phyloP scores from a whole-genome alignment of 92 coral and sea anemone genomes.

The Zoanthus sociatus region DNA sequence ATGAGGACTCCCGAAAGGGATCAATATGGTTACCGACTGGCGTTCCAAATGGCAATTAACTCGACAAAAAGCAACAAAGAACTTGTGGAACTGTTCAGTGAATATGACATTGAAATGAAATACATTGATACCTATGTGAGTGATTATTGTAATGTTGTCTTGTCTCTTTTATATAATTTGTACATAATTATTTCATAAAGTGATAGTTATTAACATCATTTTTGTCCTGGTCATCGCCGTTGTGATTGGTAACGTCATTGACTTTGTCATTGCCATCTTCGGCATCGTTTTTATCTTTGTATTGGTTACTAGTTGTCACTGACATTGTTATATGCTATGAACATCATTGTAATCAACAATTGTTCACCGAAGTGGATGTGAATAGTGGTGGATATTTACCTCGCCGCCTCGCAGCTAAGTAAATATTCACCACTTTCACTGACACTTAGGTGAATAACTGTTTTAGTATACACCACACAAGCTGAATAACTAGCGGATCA shows the following conservation, averaged over 20 bases:
- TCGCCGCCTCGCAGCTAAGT: too few relatives aligned
- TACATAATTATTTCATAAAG: too few relatives aligned
- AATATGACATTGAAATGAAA: constrained; percentile 38
- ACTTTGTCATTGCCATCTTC: neutral
- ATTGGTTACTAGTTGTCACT: too few relatives aligned
- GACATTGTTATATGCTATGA: too few relatives aligned
- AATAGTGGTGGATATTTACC: too few relatives aligned
- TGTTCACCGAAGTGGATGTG: too few relatives aligned
- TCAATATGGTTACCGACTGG: constrained; percentile 36
- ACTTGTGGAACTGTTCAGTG: constrained; percentile 22
- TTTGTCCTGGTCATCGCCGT: neutral
- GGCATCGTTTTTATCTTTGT: too few relatives aligned
- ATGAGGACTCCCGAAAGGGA: neutral
- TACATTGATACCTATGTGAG: constrained; percentile 38
- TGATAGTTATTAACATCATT: neutral
- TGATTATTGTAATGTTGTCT: neutral
- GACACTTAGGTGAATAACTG: too few relatives aligned
- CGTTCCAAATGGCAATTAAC: constrained; percentile 33
- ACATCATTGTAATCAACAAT: too few relatives aligned
- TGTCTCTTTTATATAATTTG: neutral
- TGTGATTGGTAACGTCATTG: neutral
- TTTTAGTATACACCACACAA: too few relatives aligned
- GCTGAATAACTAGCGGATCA: too few relatives aligned
- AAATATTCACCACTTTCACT: too few relatives aligned
- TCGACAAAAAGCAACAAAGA: constrained; percentile 18